Conservation (phyloP, 2,797 vertebrate species). For the Odontamblyopus lacepedii region DNA sequence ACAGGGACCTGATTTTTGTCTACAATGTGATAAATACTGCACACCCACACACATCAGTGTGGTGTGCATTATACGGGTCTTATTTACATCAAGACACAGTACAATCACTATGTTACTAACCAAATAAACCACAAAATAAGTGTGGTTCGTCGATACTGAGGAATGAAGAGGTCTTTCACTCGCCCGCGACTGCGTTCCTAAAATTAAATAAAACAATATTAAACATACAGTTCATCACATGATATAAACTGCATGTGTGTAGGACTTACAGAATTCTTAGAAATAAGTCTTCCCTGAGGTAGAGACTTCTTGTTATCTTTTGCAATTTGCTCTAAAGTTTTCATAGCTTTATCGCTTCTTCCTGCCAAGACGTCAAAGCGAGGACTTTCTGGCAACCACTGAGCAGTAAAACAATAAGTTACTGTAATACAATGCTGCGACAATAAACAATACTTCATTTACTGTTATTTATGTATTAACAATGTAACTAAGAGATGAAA, state of each 20-base stretch:
- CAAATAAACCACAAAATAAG: conserved; percentile 92
- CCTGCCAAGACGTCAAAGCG: conserved; percentile 86
- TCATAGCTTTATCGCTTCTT: conserved; percentile 82
- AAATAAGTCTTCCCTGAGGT: conserved; percentile 82
- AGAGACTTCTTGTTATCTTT: conserved; percentile 83
- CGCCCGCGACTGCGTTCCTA: conserved; percentile 81
- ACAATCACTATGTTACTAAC: conserved; percentile 67
- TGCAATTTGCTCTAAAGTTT: conserved; percentile 83
- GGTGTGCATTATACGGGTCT: not conserved
- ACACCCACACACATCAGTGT: conserved; percentile 19
- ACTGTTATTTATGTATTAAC: too few relatives aligned
- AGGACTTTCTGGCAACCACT: conserved; percentile 95
- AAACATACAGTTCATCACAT: not conserved
- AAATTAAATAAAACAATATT: conserved; percentile 22
- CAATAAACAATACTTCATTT: not conserved
- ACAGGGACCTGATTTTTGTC: too few relatives aligned
- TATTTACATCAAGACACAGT: not conserved
- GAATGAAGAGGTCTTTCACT: conserved; percentile 85
- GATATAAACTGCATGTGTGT: not conserved
- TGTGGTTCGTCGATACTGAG: conserved; percentile 84
- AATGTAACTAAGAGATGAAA: not conserved
- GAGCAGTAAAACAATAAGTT: conserved; percentile 1
- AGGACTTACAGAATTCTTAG: conserved; percentile 77
- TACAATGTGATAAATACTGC: too few relatives aligned
- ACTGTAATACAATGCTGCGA: not conserved